Conservation (phyloP, 2,113 vertebrate species). For the Microtus richardsoni region DNA sequence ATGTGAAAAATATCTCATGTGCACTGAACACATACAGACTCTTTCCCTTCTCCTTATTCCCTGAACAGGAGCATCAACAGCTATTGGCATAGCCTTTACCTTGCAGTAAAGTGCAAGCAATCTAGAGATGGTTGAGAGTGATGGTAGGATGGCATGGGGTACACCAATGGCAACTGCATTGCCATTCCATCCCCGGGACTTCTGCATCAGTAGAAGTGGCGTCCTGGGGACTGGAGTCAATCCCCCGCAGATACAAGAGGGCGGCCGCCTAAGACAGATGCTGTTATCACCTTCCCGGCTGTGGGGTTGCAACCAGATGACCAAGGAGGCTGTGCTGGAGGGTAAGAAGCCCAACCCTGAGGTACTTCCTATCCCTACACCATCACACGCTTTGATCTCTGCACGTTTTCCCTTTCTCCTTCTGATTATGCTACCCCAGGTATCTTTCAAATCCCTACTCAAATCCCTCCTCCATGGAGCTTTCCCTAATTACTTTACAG, state of each 20-base stretch:
- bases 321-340: neutral
- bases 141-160: neutral
- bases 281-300: neutral
- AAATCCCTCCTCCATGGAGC: neutral
- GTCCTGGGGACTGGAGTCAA: neutral
- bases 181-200: neutral
- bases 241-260: neutral
- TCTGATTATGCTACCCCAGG: neutral
- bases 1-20: neutral
- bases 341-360: neutral
- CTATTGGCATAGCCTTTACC: neutral
- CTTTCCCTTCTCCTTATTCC: neutral
- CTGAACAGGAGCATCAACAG: neutral
- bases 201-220: neutral
- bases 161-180: neutral
- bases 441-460: neutral
- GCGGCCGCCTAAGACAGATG: neutral
- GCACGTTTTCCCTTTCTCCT: neutral
- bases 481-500: neutral
- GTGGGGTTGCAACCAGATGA: neutral
- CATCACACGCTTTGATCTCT: neutral
- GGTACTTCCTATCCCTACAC: neutral
- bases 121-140: neutral
- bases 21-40: neutral
- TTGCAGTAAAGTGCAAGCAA: neutral